Percentiles rank a stretch among this genome's conserved stretches.
phyloP scores from a whole-genome alignment of 2,113 vertebrate genomes.

The Plecturocebus donacophilus region DNA sequence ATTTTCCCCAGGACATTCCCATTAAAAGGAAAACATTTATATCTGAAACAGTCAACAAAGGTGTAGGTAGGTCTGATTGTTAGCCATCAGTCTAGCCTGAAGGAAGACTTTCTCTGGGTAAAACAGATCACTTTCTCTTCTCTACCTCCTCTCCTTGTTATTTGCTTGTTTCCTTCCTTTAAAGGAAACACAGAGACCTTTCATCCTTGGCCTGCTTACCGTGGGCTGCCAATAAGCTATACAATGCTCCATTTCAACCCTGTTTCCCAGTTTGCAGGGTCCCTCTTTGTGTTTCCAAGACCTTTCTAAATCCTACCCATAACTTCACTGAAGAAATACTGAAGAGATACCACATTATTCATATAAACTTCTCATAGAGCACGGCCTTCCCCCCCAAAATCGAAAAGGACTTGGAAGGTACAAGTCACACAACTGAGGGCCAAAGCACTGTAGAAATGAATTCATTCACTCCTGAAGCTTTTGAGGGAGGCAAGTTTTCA shows the following conservation, averaged over 20 bases:
- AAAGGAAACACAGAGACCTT: background rate
- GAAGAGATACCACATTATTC: background rate
- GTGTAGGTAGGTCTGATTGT: background rate
- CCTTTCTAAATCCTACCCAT: background rate
- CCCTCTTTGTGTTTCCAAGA: background rate
- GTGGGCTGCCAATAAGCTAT: background rate
- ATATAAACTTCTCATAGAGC: background rate
- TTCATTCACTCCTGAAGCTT: background rate
- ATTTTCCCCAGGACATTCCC: background rate
- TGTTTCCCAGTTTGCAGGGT: background rate
- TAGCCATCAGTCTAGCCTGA: background rate
- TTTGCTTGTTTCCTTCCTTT: background rate
- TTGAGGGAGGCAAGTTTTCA: background rate
- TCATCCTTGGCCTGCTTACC: background rate
- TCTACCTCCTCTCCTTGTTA: background rate
- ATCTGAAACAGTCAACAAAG: background rate
- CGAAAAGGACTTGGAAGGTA: background rate
- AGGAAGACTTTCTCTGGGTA: background rate
- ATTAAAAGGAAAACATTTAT: background rate
- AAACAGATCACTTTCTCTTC: background rate
- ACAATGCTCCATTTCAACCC: background rate
- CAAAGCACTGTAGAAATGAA: background rate
- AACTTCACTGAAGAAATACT: background rate
- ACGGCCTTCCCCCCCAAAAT: accelerated
- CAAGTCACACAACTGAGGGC: background rate